Evolutionary conservation across 2,888 invertebrate genomes (phyloP), one percentile per base, ranked within the genome.

Genomic region (Noctua comes): DNA sequence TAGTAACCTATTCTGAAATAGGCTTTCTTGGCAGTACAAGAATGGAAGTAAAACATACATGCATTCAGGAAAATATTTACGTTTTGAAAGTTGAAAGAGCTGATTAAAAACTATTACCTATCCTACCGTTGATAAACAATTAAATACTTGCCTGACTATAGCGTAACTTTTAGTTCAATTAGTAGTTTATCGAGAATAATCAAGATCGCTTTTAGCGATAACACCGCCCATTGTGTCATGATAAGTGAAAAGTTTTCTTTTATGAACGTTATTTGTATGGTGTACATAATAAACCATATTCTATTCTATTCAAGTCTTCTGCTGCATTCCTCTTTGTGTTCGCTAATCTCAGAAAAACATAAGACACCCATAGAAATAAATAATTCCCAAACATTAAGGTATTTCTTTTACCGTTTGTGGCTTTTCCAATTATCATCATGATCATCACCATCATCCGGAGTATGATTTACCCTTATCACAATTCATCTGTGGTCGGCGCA

Each of bases 61-160:
- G 69, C 5, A 43, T 18, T 51, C n/a, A 36, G 16, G 8, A 54
- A 54, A 57, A 64, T 48, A 48, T 80, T 70, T 70, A 70, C 43
- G 13, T 66, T 27, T 46, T 62, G 16, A 46, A 62, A 64, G 59
- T 76, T 71, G 24, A 27, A 51, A 27, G 43, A 66, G 57, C 7
- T 66, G 18, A 70, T 76, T 69, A 16, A 70, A 59, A 21, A 40
- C 13, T 68, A 54, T 36, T 36, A 31, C n/a, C 27, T 78, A 51
- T 18, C 2, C 2, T n/a, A 40, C 54, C 40, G 51, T 64, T 31
- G 54, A 36, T 43, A 11, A 21, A 70, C 10, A 71, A 73, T 8
- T 31, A 74, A 72, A 43, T 40, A 11, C 21, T 27, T 18, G 27
- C 1, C 5, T 36, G 43, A 16, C 2, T 46, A 27, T 10, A 46